These are phyloP conservation scores for Aplocera efformata DNA, from an alignment of 2,888 invertebrate species.

Conservation along the genomic window DNA sequence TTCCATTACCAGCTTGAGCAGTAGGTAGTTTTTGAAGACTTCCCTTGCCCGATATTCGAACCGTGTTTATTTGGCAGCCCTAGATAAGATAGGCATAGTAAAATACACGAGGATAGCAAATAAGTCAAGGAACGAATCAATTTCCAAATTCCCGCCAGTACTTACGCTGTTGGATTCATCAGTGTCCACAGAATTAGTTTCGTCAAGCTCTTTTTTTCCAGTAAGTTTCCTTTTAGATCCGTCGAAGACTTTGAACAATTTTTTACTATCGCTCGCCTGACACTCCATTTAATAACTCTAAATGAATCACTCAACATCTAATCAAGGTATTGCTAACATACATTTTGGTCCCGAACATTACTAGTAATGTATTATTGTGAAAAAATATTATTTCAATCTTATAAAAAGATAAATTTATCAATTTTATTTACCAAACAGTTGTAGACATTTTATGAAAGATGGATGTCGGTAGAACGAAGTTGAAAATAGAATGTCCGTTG, in stretches of 20 bases:
- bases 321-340: conserved; percentile 38
- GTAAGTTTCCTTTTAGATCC: conserved; percentile 55
- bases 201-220: conserved; percentile 55
- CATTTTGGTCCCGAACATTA: conserved; percentile 41
- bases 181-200: conserved; percentile 52
- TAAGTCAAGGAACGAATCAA: too few relatives aligned
- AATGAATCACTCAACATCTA: conserved; percentile 52
- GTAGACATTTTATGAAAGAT: conserved; percentile 41
- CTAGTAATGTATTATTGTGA: conserved; percentile 31
- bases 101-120: too few relatives aligned
- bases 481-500: conserved; percentile 52
- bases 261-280: conserved; percentile 67
- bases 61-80: conserved; percentile 40
- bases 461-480: conserved; percentile 48
- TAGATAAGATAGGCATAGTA: too few relatives aligned
- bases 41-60: conserved; percentile 47
- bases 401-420: conserved; percentile 45
- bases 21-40: conserved; percentile 52
- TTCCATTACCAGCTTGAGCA: conserved; percentile 33
- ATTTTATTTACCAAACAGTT: conserved; percentile 52
- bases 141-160: too few relatives aligned
- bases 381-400: conserved; percentile 31
- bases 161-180: conserved; percentile 66
- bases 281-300: conserved; percentile 61
- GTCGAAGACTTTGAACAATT: conserved; percentile 67